A percentile compares a stretch with the other conserved stretches of the same genome.
Evolutionary conservation across 2,888 invertebrate genomes (phyloP).

Genomic region (Lepidonotus clava): DNA sequence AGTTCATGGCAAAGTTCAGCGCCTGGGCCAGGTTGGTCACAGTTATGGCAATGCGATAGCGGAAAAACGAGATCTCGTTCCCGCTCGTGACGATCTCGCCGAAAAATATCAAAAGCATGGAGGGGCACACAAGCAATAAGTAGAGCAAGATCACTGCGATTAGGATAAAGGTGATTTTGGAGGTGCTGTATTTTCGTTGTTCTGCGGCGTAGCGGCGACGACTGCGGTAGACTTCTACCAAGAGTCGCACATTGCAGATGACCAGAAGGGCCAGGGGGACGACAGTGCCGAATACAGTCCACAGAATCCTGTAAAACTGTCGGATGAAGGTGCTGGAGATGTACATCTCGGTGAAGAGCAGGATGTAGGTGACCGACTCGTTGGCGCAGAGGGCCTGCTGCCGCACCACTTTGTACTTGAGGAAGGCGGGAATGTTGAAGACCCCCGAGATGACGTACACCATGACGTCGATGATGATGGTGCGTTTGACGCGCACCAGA

Average conservation of each 20-base stretch:
- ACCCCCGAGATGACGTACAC: slow-evolving; percentile 41
- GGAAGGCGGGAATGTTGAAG: slow-evolving; percentile 55
- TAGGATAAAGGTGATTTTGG: slow-evolving; percentile 72
- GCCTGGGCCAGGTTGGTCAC: slow-evolving; percentile 87
- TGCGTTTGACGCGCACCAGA: slow-evolving; percentile 46
- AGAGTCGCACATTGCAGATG: slow-evolving; percentile 73
- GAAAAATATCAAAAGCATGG: slow-evolving; percentile 71
- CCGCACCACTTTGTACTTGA: slow-evolving; percentile 25
- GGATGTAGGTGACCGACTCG: neutral
- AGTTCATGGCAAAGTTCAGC: slow-evolving; percentile 88
- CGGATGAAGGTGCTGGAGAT: slow-evolving; percentile 21
- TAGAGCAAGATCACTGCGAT: slow-evolving; percentile 76
- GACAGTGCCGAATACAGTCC: slow-evolving; percentile 74
- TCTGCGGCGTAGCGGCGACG: slow-evolving; percentile 72
- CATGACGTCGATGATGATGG: slow-evolving; percentile 40
- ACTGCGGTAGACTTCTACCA: slow-evolving; percentile 59
- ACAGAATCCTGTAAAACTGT: slow-evolving; percentile 68
- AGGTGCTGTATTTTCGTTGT: slow-evolving; percentile 68
- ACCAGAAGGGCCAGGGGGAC: slow-evolving; percentile 72
- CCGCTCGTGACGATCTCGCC: slow-evolving; percentile 11
- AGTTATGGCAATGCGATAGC: slow-evolving; percentile 65
- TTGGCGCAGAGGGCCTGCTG: neutral
- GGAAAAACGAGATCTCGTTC: slow-evolving; percentile 64
- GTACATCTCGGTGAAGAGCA: slow-evolving; percentile 20
- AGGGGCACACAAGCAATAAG: slow-evolving; percentile 74